phyloP scores from a whole-genome alignment of 2,888 invertebrate genomes.

The Fragum fragum region DNA sequence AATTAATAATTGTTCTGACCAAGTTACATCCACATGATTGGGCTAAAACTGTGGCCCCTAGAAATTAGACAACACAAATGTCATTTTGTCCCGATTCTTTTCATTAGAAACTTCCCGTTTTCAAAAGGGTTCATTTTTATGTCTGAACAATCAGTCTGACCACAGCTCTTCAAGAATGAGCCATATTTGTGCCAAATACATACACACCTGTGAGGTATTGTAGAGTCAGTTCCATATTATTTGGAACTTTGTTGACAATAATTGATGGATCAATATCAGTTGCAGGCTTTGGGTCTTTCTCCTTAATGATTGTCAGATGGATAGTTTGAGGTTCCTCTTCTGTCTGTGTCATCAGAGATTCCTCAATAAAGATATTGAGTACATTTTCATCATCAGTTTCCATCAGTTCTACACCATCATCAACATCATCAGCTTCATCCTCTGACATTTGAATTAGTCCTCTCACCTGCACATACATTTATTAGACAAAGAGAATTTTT shows the following conservation, averaged over 20 bases:
- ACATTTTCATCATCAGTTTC: not conserved
- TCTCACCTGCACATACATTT: too few species aligned
- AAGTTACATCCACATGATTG: too few species aligned
- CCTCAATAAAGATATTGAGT: constrained; percentile 42
- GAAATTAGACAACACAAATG: too few species aligned
- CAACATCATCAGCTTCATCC: constrained; percentile 46
- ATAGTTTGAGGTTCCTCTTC: not conserved
- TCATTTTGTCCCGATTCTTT: too few species aligned
- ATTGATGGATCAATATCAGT: not conserved
- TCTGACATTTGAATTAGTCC: constrained; percentile 63
- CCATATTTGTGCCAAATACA: too few species aligned
- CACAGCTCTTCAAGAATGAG: too few species aligned
- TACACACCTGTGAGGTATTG: constrained; percentile 71
- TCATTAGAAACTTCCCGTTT: too few species aligned
- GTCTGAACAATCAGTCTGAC: too few species aligned
- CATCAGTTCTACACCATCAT: constrained; percentile 1
- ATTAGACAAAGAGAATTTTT: too few species aligned
- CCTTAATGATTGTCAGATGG: not conserved
- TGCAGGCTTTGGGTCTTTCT: not conserved
- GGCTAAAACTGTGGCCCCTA: too few species aligned
- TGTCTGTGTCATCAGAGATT: constrained; percentile 50
- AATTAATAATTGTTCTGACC: too few species aligned
- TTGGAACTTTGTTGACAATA: constrained; percentile 22
- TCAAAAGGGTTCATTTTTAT: too few species aligned
- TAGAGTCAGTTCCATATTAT: constrained; percentile 69